phyloP scores from a whole-genome alignment of 2,888 invertebrate genomes.

The Xylophagus ater region DNA sequence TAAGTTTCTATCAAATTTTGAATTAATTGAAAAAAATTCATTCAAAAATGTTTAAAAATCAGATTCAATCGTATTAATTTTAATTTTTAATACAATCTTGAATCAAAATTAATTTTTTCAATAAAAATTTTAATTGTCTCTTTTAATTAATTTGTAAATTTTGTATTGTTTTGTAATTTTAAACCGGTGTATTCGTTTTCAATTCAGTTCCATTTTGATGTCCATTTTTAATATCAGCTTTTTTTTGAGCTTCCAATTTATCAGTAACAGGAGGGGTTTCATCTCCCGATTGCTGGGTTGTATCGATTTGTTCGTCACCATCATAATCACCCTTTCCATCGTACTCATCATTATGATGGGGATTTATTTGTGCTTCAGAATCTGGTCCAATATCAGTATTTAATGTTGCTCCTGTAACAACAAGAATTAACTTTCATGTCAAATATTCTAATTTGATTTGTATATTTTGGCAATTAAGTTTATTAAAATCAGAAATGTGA shows the following conservation, averaged over 20 bases:
- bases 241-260: slow-evolving; percentile 36
- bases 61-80: too few relatives aligned
- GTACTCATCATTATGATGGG: slow-evolving; percentile 46
- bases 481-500: too few relatives aligned
- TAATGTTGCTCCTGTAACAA: slow-evolving; percentile 49
- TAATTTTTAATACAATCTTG: too few relatives aligned
- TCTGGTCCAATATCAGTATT: slow-evolving; percentile 50
- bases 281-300: slow-evolving; percentile 36
- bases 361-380: slow-evolving; percentile 51
- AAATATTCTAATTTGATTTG: slow-evolving; percentile 1
- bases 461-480: too few relatives aligned
- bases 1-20: too few relatives aligned
- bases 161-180: too few relatives aligned
- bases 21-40: too few relatives aligned
- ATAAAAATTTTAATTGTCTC: too few relatives aligned
- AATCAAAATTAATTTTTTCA: too few relatives aligned
- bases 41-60: too few relatives aligned
- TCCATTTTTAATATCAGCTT: slow-evolving; percentile 29
- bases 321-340: slow-evolving; percentile 38
- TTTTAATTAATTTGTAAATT: too few relatives aligned
- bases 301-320: slow-evolving; percentile 36
- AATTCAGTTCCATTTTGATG: slow-evolving; percentile 27
- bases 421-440: slow-evolving; percentile 32
- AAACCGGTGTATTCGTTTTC: slow-evolving; percentile 38
- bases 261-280: slow-evolving; percentile 37